Evolutionary conservation across 2,113 vertebrate species (phyloP), one percentile per base, ranked within the genome.

Genomic region (Misgurnus mizolepis): DNA sequence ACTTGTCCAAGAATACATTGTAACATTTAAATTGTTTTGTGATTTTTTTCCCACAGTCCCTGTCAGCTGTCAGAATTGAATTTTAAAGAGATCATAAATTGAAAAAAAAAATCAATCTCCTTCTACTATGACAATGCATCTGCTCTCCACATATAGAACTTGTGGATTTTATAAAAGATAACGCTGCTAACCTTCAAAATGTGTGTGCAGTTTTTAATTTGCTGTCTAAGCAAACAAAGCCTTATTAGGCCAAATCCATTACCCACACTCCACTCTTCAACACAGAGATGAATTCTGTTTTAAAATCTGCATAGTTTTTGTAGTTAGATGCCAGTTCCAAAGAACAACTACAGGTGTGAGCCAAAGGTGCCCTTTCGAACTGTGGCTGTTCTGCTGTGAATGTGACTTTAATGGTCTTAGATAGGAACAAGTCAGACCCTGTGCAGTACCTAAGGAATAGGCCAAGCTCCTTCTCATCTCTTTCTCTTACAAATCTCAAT

Each of bases 201-300:
- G 27, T 27, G 27, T 27, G 27, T 27, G 27, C 27, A 27, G 27
- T 27, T 27, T 27, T 27, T 27, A 27, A 27, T 27, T 27, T 27
- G 27, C 27, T 27, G 27, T 27, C 27, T 27, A 27, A 27, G 27
- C 27, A 27, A 27, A 27, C 27, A 27, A 27, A 27, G 27, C 27
- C 27, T 27, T 27, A 27, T 27, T 27, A 27, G 27, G 27, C 27
- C 53, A 80, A 72, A 62, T 80, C 78, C 68, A 71, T 80, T 8
- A 72, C 55, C 56, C 78, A 80, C 17, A 80, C 15, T 72, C 78
- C 78, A 72, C 78, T 80, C 14, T 60, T 68, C 50, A 82, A 69
- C 17, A 82, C 80, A 55, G 53, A 60, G 11, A 9, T 27, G 64
- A 82, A 82, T 53, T 82, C 80, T 15, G 67, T 34, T 17, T 60